These are phyloP conservation scores for Xylophagus ater DNA, from an alignment of 2,888 invertebrate species.

Conservation along the genomic window DNA sequence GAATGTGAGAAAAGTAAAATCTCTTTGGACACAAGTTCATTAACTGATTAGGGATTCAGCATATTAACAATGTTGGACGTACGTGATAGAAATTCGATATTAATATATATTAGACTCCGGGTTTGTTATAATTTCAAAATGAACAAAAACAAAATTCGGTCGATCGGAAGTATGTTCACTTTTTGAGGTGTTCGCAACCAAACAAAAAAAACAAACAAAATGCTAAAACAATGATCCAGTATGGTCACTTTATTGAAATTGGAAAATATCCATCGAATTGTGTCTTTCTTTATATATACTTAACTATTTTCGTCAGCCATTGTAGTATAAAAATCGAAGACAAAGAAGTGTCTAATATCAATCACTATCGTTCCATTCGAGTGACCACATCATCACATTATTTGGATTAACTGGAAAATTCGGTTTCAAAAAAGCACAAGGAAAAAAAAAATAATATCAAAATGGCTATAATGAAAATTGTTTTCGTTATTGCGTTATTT, in stretches of 20 bases:
- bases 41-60: too few relatives aligned
- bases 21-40: too few relatives aligned
- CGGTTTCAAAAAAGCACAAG: constrained; percentile 12
- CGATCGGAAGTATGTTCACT: constrained; percentile 17
- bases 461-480: constrained; percentile 25
- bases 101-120: not conserved
- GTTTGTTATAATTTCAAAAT: constrained; percentile 1
- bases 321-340: constrained; percentile 39
- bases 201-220: not conserved
- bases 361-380: constrained; percentile 28
- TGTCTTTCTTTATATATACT: not conserved
- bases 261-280: not conserved
- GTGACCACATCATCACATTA: constrained; percentile 12
- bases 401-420: too few relatives aligned
- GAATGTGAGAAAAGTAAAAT: too few relatives aligned
- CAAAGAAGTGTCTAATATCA: constrained; percentile 40
- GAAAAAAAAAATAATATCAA: constrained; percentile 4
- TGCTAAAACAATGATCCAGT: not conserved
- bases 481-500: constrained; percentile 37
- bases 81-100: constrained; percentile 1
- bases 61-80: too few relatives aligned
- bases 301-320: not conserved
- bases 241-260: not conserved
- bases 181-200: not conserved
- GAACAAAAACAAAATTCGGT: constrained; percentile 16